These are phyloP conservation scores for Lagorchestes hirsutus DNA, from an alignment of 2,797 vertebrate genomes.

Conservation along the genomic window DNA sequence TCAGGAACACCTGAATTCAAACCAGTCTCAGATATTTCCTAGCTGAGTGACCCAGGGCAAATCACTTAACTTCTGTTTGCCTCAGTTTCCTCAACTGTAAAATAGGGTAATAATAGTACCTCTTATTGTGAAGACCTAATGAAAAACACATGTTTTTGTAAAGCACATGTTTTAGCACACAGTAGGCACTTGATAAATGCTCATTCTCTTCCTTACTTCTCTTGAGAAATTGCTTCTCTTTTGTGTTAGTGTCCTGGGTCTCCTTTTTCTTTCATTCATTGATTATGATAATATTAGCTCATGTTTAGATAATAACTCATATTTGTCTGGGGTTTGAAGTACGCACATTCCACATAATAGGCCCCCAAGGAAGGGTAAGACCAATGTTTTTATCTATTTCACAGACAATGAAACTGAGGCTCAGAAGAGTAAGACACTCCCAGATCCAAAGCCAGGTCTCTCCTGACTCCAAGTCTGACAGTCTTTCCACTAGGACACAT, in stretches of 20 bases:
- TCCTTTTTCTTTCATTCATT: not conserved
- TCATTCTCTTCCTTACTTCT: not conserved
- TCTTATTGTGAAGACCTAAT: not conserved
- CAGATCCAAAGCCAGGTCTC: not conserved
- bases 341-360: not conserved
- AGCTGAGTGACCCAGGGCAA: not conserved
- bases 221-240: not conserved
- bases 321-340: not conserved
- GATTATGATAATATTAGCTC: not conserved
- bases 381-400: not conserved
- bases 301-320: not conserved
- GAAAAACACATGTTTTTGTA: not conserved
- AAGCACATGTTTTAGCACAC: not conserved
- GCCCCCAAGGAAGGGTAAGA: not conserved
- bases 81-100: not conserved
- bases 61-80: not conserved
- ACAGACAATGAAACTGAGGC: not conserved
- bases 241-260: not conserved
- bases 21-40: not conserved
- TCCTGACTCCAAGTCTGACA: not conserved
- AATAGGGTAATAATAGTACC: not conserved
- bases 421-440: not conserved
- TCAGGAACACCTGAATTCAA: not conserved
- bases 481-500: not conserved
- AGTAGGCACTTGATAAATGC: not conserved